Percentiles rank a stretch among this genome's conserved stretches.
These are phyloP conservation scores for Leucoraja ocellata DNA, from an alignment of 2,797 vertebrate genomes.

Conservation along the genomic window DNA sequence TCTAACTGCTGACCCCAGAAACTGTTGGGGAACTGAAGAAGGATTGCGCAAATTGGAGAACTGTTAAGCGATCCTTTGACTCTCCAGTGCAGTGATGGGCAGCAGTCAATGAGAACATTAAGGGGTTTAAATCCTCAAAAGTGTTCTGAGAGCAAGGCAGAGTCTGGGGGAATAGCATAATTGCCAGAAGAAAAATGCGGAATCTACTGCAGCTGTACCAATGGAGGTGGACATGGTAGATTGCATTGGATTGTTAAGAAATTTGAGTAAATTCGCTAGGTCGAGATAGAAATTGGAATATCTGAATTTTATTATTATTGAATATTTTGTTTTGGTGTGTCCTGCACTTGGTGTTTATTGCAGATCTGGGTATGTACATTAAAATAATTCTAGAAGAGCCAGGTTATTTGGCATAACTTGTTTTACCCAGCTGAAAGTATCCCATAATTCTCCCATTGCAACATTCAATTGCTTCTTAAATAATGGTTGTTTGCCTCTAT, in stretches of 20 bases:
- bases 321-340: background rate
- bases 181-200: too few species aligned
- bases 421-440: background rate
- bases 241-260: background rate
- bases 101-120: too few species aligned
- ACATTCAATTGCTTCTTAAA: background rate
- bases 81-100: too few species aligned
- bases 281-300: background rate
- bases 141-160: too few species aligned
- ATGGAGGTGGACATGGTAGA: background rate
- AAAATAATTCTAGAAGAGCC: background rate
- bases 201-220: too few species aligned
- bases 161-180: too few species aligned
- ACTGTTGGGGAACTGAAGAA: too few species aligned
- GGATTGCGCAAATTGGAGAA: too few species aligned
- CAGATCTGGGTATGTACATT: background rate
- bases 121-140: too few species aligned
- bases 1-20: background rate
- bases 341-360: background rate
- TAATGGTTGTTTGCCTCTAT: background rate
- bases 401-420: background rate
- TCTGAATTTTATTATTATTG: background rate
- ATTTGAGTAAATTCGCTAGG: background rate
- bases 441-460: background rate
- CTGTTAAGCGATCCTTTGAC: too few species aligned